Evolutionary conservation across 2,797 vertebrate genomes (phyloP).

Genomic region (Protosalanx chinensis): DNA sequence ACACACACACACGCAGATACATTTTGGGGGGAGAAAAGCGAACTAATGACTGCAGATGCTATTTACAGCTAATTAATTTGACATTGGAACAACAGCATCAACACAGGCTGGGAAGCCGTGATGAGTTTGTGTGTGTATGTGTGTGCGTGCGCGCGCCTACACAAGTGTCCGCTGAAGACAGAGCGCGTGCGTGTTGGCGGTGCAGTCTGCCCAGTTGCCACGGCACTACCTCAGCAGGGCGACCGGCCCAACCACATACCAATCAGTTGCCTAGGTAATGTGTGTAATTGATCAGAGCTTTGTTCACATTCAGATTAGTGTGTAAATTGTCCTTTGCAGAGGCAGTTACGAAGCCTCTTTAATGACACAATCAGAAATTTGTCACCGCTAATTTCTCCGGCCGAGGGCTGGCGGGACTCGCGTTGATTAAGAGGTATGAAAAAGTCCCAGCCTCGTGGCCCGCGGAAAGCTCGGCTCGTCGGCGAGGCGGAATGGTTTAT

Average conservation of each 20-base stretch:
- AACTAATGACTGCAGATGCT: conserved; percentile 32
- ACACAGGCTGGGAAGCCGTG: conserved; percentile 15
- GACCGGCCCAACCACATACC: conserved; percentile 58
- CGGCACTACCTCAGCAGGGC: conserved; percentile 37
- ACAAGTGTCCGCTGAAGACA: background rate
- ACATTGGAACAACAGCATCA: conserved; percentile 20
- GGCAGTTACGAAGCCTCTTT: conserved; percentile 64
- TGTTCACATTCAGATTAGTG: conserved; percentile 67
- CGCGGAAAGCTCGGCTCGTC: conserved; percentile 22
- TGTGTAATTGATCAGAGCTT: conserved; percentile 66
- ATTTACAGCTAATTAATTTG: conserved; percentile 47
- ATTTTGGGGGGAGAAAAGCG: conserved; percentile 27
- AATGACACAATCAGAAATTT: conserved; percentile 69
- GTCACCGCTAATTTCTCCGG: conserved; percentile 58
- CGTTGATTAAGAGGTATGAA: conserved; percentile 56
- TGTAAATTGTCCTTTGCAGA: conserved; percentile 70
- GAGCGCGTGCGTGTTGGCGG: conserved; percentile 26
- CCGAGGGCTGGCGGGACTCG: conserved; percentile 40
- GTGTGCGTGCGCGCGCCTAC: background rate
- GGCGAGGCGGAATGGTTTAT: conserved; percentile 40
- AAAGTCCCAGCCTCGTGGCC: conserved; percentile 16
- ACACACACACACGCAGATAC: conserved; percentile 19
- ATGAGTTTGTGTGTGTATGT: conserved; percentile 8
- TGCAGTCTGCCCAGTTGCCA: conserved; percentile 43
- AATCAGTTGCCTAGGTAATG: conserved; percentile 66